Conservation (phyloP, 2,888 invertebrate genomes). For the Stenchaetothrips biformis region DNA sequence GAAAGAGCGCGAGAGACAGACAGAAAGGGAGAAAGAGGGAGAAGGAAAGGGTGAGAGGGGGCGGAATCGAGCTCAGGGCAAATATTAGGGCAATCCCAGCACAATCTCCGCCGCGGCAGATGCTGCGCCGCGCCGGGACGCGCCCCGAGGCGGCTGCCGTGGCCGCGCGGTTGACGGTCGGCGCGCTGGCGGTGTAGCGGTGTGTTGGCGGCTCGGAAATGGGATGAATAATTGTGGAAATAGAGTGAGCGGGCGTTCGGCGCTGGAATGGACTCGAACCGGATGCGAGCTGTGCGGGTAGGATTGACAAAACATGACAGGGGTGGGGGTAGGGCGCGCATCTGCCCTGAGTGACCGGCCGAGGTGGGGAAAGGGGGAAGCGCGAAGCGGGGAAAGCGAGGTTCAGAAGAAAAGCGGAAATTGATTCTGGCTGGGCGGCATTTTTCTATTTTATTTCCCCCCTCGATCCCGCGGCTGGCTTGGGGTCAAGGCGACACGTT, state of each 20-base stretch:
- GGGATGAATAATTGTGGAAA: conserved; percentile 21
- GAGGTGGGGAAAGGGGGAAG: no score
- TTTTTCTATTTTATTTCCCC: no score
- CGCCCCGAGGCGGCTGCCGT: conserved; percentile 34
- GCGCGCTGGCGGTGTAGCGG: neutral
- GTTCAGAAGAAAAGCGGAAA: no score
- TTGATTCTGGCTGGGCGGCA: no score
- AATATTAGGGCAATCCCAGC: conserved; percentile 32
- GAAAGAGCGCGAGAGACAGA: no score
- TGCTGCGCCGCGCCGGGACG: conserved; percentile 29
- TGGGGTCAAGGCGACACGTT: no score
- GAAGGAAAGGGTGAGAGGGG: neutral
- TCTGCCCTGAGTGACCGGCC: no score
- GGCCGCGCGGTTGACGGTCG: neutral
- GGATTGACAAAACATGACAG: neutral
- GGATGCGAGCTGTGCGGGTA: neutral
- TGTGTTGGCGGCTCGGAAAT: conserved; percentile 32
- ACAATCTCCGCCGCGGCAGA: conserved; percentile 35
- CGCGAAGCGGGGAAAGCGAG: no score
- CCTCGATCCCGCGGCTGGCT: no score
- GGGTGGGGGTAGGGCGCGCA: no score
- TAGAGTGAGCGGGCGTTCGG: conserved; percentile 1
- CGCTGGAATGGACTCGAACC: neutral
- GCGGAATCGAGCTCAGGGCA: neutral
- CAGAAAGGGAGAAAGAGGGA: neutral